Evolutionary conservation across 2,113 vertebrate genomes (phyloP), one percentile per base, ranked within the genome.

Genomic region (Periophthalmus modestus): DNA sequence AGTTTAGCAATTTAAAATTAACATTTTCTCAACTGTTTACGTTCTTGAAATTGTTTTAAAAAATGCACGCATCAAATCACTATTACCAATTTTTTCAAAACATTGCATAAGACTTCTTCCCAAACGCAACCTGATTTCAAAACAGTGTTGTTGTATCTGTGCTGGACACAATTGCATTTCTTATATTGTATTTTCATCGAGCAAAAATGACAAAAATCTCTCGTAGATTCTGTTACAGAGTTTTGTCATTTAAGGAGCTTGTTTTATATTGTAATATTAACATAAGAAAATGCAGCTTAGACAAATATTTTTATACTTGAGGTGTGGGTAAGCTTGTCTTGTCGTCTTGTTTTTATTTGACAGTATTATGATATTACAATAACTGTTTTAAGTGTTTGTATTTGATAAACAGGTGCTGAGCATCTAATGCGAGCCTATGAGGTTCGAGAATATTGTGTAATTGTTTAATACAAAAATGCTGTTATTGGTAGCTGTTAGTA

Each of bases 341-440:
- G 14, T 33, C 28, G 7, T 61, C 18, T 13, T 61, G 58, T 61
- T 61, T 61, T 61, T 62, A 62, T 18, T 19, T 34, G 24, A 34
- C 59, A 34, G 59, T 62, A 62, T 62, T 34, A n/a, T n/a, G n/a
- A 34, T 34, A 16, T 1, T 58, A 24, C 23, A 59, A 28, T 59
- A 14, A 59, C 19, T 59, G 16, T 15, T 61, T 7, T 43, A 23
- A 34, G 24, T 62, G 7, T 62, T 28, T 61, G 62, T 87, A 54
- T 79, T 77, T 87, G 43, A 77, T 75, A 87, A 78, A 28, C 80
- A 72, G 86, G 92, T 93, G 93, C 82, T 92, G 92, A 91, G 92
- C 92, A 86, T 74, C 82, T 74, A 68, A 62, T 78, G 57, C 68
- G 79, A 52, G 69, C 57, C 75, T 54, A 67, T 69, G 5, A 70